Evolutionary conservation across 2,797 vertebrate genomes (phyloP).

Genomic region (Peromyscus attwateri): DNA sequence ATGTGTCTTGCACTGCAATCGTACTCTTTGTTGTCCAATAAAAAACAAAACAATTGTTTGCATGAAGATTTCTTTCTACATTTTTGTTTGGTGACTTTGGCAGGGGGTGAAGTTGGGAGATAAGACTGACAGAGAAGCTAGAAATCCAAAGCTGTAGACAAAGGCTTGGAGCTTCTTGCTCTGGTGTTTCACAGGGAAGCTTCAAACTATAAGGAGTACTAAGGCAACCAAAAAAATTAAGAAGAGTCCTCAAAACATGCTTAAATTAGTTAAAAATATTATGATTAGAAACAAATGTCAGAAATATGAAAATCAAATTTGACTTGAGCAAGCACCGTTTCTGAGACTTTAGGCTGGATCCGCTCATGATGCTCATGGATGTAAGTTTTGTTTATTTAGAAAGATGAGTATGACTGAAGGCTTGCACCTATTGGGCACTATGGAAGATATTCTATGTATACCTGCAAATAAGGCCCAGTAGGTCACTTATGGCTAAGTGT

Average conservation of each 20-base stretch:
- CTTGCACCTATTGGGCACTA: not conserved
- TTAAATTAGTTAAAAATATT: not conserved
- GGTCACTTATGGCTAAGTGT: not conserved
- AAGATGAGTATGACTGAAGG: not conserved
- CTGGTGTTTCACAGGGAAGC: not conserved
- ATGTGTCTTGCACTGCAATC: not conserved
- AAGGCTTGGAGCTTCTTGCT: not conserved
- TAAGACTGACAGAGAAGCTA: not conserved
- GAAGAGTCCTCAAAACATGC: not conserved
- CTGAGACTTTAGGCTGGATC: not conserved
- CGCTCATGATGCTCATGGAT: not conserved
- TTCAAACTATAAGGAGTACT: not conserved
- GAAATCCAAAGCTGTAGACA: not conserved
- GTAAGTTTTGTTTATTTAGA: not conserved
- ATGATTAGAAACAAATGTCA: not conserved
- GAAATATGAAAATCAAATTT: not conserved
- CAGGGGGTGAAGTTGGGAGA: not conserved
- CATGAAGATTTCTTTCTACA: not conserved
- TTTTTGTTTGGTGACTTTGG: not conserved
- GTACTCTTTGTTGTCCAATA: not conserved
- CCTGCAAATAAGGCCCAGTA: not conserved
- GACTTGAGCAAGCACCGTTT: not conserved
- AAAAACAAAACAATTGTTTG: not conserved
- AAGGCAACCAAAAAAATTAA: not conserved
- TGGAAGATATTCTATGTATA: not conserved